These are phyloP conservation scores for Zootoca vivipara DNA, from an alignment of 2,113 vertebrate genomes.

Conservation along the genomic window DNA sequence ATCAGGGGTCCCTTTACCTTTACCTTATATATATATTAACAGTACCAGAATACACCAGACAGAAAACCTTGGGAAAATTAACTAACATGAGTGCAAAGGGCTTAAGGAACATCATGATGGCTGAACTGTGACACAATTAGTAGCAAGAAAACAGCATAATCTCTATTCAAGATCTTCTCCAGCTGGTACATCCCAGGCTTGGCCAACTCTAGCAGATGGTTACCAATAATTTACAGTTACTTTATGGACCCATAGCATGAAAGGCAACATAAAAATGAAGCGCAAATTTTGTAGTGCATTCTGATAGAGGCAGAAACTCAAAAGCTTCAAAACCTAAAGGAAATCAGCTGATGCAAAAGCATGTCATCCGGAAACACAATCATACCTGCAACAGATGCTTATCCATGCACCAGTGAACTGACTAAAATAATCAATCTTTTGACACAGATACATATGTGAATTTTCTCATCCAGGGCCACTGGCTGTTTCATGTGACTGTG, in stretches of 20 bases:
- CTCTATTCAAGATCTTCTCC: background rate
- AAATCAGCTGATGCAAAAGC: background rate
- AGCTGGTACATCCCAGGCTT: background rate
- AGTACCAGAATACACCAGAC: background rate
- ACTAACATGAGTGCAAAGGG: background rate
- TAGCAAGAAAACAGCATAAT: background rate
- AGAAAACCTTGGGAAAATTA: background rate
- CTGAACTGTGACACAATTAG: background rate
- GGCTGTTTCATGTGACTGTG: background rate
- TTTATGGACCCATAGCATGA: background rate
- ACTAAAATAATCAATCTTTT: background rate
- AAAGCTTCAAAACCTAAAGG: background rate
- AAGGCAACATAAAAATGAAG: background rate
- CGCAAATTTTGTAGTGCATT: background rate
- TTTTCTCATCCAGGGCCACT: background rate
- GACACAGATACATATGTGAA: background rate
- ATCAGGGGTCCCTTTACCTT: too few relatives aligned
- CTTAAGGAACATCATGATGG: background rate
- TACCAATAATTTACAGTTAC: background rate
- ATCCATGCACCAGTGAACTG: background rate
- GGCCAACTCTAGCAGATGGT: background rate
- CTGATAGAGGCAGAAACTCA: background rate
- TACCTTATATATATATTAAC: too few relatives aligned
- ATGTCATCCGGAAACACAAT: background rate
- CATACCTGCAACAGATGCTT: background rate